phyloP scores from a whole-genome alignment of 2,888 invertebrate genomes.

The Sylvicola cinctus region DNA sequence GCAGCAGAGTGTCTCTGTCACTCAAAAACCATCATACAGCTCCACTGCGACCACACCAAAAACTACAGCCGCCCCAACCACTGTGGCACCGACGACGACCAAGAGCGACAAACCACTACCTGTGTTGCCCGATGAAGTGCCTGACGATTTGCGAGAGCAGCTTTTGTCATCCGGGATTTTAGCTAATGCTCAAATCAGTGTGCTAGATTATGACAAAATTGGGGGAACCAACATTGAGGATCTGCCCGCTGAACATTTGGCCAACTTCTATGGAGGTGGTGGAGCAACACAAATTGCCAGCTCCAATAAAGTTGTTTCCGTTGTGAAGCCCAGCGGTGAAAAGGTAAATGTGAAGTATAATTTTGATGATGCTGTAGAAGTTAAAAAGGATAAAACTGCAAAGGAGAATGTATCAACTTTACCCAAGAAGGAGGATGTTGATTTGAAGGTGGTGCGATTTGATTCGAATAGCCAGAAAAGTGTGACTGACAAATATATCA shows the following conservation, averaged over 20 bases:
- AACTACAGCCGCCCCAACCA: slow-evolving; percentile 14
- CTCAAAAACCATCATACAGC: slow-evolving; percentile 7
- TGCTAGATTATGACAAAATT: slow-evolving; percentile 72
- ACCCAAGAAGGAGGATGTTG: slow-evolving; percentile 38
- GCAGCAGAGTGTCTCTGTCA: slow-evolving; percentile 3
- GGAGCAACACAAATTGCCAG: slow-evolving; percentile 50
- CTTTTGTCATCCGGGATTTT: slow-evolving; percentile 67
- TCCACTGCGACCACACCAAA: slow-evolving; percentile 12
- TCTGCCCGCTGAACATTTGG: slow-evolving; percentile 64
- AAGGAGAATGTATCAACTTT: slow-evolving; percentile 23
- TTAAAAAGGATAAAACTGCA: slow-evolving; percentile 32
- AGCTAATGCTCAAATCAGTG: slow-evolving; percentile 70
- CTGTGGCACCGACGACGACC: slow-evolving; percentile 13
- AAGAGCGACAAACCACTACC: slow-evolving; percentile 30
- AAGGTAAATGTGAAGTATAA: slow-evolving; percentile 26
- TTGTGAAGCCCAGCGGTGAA: slow-evolving; percentile 41
- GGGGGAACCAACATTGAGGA: slow-evolving; percentile 69
- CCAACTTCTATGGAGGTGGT: slow-evolving; percentile 71
- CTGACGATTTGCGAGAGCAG: slow-evolving; percentile 67
- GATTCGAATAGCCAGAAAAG: slow-evolving; percentile 55
- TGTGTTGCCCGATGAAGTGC: slow-evolving; percentile 66
- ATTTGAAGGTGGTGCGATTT: slow-evolving; percentile 71
- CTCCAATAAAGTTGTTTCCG: slow-evolving; percentile 46
- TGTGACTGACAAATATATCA: slow-evolving; percentile 49
- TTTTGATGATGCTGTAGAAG: slow-evolving; percentile 30